phyloP scores from a whole-genome alignment of 2,888 invertebrate genomes.

The Pegoplata infirma region DNA sequence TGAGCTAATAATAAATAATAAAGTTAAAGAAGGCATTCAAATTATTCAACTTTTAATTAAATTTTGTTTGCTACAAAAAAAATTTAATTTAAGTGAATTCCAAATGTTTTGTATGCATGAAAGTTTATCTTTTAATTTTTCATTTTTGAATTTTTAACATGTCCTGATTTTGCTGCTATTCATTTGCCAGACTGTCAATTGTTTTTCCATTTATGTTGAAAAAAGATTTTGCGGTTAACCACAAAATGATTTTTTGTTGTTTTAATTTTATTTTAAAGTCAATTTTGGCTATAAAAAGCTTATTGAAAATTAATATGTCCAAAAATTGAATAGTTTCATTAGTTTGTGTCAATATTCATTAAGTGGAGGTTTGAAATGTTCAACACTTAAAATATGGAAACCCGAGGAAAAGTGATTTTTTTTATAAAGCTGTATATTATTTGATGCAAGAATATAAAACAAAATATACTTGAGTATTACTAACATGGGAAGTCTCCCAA shows the following conservation, averaged over 20 bases:
- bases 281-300: not conserved
- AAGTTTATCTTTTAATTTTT: not conserved
- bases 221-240: slow-evolving; percentile 43
- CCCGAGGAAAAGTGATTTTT: too few species aligned
- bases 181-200: slow-evolving; percentile 39
- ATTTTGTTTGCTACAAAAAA: not conserved
- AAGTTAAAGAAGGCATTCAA: not conserved
- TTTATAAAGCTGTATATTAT: too few species aligned
- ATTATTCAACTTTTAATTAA: not conserved
- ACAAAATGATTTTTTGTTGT: too few species aligned
- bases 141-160: not conserved
- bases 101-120: too few species aligned
- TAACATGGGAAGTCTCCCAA: too few species aligned
- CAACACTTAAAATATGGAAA: not conserved
- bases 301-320: slow-evolving; percentile 11
- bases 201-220: slow-evolving; percentile 7
- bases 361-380: not conserved
- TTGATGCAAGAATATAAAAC: too few species aligned
- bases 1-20: slow-evolving; percentile 56
- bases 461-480: too few species aligned
- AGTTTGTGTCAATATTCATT: slow-evolving; percentile 58
- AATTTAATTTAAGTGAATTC: not conserved
- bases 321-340: slow-evolving; percentile 52
- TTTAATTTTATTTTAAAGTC: not conserved
- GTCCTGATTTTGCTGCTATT: slow-evolving; percentile 14